Evolutionary conservation across 2,888 invertebrate species (phyloP), one percentile per base, ranked within the genome.

Genomic region (Amphipyra tragopoginis): DNA sequence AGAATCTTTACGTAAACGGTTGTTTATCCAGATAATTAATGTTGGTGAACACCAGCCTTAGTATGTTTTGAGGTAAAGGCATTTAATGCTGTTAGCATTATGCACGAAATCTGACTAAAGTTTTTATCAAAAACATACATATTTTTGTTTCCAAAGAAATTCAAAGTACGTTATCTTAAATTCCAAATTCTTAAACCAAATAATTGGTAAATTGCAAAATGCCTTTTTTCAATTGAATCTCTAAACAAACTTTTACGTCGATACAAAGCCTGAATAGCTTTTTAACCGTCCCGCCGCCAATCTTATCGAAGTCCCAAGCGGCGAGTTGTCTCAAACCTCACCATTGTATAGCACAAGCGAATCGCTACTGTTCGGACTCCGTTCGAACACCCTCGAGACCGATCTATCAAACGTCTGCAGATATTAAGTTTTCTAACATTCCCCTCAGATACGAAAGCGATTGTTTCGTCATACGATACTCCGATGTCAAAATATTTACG

Each of bases 401-500:
- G 87, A 94, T 94, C 92, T 88, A 93, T 94, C 94, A 93, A 91
- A 88, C 79, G 87, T 88, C 90, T 82, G 86, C 72, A 77, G 84
- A 88, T 87, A 91, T 89, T 88, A 89, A 90, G 88, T 90, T 90
- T 86, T 86, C 81, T 84, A 87, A 86, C 85, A 83, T 79, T 82
- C 87, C 87, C 86, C 85, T 83, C 81, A 83, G 83, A 85, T 92
- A 87, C 80, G 82, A 90, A 89, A 87, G 83, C 88, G 86, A 93
- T 92, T 93, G 93, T 93, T 91, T 93, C 86, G 91, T 90, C 90
- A 94, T 94, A 89, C 91, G 90, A 91, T 88, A 82, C 84, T 90
- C 83, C 82, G 82, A 81, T 88, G 94, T 94, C 94, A 93, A 88
- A 94, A 94, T 93, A 94, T 94, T 94, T 93, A 90, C 91, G 87